A percentile compares a stretch with the other conserved stretches of the same genome.
phyloP scores from a whole-genome alignment of 2,888 invertebrate genomes.

The Gastrophysa polygoni region DNA sequence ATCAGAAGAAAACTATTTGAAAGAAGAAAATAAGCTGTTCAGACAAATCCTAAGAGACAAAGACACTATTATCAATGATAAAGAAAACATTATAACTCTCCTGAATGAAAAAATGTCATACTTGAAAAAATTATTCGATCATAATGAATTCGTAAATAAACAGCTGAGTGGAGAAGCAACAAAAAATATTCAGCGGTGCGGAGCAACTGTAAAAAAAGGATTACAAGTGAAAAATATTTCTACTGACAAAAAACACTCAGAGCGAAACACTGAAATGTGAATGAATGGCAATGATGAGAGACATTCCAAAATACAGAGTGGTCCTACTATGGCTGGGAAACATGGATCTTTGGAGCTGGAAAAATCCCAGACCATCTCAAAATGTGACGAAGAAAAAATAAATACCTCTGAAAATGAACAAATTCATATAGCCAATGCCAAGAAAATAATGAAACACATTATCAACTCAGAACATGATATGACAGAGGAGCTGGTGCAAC shows the following conservation, averaged over 20 bases:
- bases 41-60: neutral
- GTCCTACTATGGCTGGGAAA: neutral
- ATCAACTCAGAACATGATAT: too few species aligned
- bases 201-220: neutral
- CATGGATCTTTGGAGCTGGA: too few species aligned
- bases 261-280: neutral
- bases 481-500: neutral
- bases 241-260: neutral
- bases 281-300: neutral
- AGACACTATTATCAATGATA: too few species aligned
- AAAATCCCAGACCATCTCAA: too few species aligned
- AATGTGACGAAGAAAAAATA: neutral
- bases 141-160: neutral
- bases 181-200: neutral
- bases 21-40: neutral
- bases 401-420: neutral
- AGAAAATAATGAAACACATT: neutral
- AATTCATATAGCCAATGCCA: neutral
- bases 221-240: neutral
- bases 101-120: neutral
- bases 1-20: neutral
- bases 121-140: neutral
- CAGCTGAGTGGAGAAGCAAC: neutral
- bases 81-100: neutral
- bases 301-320: too few species aligned